A percentile compares a stretch with the other conserved stretches of the same genome.
Evolutionary conservation across 2,113 vertebrate species (phyloP).

Genomic region (Lathamus discolor): DNA sequence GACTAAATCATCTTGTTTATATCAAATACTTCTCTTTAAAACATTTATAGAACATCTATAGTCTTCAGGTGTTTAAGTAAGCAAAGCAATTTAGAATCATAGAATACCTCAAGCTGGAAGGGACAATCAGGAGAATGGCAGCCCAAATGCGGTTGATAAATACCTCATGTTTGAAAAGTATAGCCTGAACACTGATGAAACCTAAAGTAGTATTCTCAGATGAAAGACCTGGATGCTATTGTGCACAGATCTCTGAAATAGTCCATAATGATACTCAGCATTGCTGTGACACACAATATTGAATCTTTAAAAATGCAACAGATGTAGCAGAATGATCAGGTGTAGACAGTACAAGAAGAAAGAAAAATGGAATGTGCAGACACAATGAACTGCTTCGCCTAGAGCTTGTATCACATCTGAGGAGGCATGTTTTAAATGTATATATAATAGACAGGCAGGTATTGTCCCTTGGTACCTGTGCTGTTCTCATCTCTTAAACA

Average conservation of each 20-base stretch:
- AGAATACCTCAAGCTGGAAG: background rate
- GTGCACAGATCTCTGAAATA: background rate
- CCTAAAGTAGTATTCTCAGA: background rate
- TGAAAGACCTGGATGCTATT: background rate
- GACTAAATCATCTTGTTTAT: background rate
- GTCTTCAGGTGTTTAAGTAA: background rate
- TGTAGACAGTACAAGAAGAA: no score
- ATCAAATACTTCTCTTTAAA: background rate
- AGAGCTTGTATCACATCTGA: background rate
- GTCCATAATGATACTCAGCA: no score
- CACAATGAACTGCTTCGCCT: background rate
- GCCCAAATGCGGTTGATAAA: background rate
- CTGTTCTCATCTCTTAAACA: background rate
- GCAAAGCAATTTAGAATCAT: background rate
- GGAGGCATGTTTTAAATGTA: background rate
- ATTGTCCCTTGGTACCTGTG: background rate
- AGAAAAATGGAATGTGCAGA: background rate
- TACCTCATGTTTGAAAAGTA: background rate
- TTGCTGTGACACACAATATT: no score
- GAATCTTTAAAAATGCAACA: background rate
- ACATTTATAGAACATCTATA: background rate
- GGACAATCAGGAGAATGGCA: background rate
- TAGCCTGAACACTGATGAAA: background rate
- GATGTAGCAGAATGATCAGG: background rate
- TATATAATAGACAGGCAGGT: background rate